Conservation (phyloP, 30 jellyfish, hydroid and myxozoan species). For the Aurelia aurita complex sp. Pacific region DNA sequence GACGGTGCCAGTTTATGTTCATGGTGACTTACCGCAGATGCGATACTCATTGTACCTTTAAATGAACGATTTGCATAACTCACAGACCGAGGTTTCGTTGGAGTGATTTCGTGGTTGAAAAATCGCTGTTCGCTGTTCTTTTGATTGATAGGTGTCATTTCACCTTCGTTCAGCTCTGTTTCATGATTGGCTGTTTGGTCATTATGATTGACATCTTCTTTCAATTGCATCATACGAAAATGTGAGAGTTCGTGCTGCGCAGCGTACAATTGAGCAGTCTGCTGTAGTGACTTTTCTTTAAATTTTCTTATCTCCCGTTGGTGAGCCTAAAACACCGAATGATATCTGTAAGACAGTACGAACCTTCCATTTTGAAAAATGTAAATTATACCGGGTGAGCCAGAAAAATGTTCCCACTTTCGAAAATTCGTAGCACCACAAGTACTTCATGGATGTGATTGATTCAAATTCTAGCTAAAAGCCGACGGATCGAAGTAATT, state of each 20-base stretch:
- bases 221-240: constrained; percentile 17
- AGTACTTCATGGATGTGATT: too few relatives aligned
- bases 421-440: too few relatives aligned
- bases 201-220: constrained; percentile 54
- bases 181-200: constrained; percentile 16
- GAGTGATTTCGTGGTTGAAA: constrained; percentile 22
- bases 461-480: too few relatives aligned
- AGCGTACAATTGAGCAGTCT: constrained; percentile 68
- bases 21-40: not conserved
- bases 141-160: constrained; percentile 50
- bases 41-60: constrained; percentile 4
- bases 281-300: constrained; percentile 64
- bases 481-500: too few relatives aligned
- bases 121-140: constrained; percentile 20
- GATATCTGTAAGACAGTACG: too few relatives aligned
- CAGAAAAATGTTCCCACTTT: too few relatives aligned
- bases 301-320: constrained; percentile 77
- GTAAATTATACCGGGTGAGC: too few relatives aligned
- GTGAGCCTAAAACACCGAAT: constrained; percentile 36
- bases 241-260: constrained; percentile 65
- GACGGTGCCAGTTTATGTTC: not conserved
- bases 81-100: constrained; percentile 12
- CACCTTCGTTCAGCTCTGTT: constrained; percentile 11
- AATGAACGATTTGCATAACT: not conserved
- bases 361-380: too few relatives aligned